Evolutionary conservation across 2,797 vertebrate genomes (phyloP).

Genomic region (Crax fasciolata): DNA sequence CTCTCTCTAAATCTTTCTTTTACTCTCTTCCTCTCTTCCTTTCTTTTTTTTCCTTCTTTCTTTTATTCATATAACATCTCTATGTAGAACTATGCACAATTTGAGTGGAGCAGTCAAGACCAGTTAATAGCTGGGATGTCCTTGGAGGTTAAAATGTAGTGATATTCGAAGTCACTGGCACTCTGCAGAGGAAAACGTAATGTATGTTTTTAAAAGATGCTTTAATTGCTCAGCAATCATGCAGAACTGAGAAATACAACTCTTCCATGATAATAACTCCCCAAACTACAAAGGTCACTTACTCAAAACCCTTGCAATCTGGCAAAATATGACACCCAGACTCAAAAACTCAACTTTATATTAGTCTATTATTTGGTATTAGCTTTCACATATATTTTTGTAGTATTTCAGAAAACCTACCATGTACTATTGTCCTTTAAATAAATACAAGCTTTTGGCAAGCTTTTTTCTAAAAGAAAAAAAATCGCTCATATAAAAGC

Average conservation of each 20-base stretch:
- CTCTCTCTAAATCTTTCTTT: not conserved
- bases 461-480: not conserved
- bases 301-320: conserved; percentile 10
- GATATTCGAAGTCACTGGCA: conserved; percentile 31
- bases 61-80: not conserved
- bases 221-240: conserved; percentile 59
- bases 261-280: conserved; percentile 42
- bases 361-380: not conserved
- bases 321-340: conserved; percentile 10
- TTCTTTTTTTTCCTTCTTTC: too few species aligned
- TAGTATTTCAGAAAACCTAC: not conserved
- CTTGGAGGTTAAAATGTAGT: conserved; percentile 33
- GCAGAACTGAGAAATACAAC: conserved; percentile 60
- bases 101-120: conserved; percentile 14
- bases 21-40: not conserved
- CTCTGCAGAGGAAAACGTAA: conserved; percentile 38
- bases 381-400: not conserved
- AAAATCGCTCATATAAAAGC: not conserved
- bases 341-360: conserved; percentile 7
- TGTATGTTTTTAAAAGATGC: conserved; percentile 48
- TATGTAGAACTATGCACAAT: not conserved
- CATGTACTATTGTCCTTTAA: not conserved
- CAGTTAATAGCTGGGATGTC: conserved; percentile 27
- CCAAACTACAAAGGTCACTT: conserved; percentile 20
- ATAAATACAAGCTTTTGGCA: not conserved